Percentiles rank a stretch among this genome's conserved stretches.
Evolutionary conservation across 2,113 vertebrate species (phyloP).

Genomic region (Oreotrochilus melanogaster): DNA sequence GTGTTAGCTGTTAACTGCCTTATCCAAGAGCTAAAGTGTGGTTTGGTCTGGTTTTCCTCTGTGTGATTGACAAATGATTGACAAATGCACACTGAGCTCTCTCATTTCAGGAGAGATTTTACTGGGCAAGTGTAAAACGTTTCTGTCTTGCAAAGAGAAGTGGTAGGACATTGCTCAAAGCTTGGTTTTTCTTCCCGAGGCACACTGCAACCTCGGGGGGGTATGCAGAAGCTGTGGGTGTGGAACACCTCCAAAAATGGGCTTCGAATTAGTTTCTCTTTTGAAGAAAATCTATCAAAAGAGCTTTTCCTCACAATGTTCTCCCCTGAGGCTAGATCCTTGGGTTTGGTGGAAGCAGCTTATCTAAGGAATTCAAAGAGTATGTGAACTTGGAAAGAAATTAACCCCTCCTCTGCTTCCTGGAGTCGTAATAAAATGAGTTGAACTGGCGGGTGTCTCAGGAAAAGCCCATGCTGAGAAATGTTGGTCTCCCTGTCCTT

Average conservation of each 20-base stretch:
- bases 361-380: constrained; percentile 77
- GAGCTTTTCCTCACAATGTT: constrained; percentile 41
- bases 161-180: not conserved
- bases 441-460: not conserved
- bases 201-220: not conserved
- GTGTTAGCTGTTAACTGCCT: constrained; percentile 10
- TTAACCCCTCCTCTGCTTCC: constrained; percentile 52
- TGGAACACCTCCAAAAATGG: constrained; percentile 22
- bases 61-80: not conserved
- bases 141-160: not conserved
- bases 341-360: constrained; percentile 57
- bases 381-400: constrained; percentile 33
- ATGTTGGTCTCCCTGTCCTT: not conserved
- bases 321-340: constrained; percentile 39
- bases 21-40: not conserved
- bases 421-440: not conserved
- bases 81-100: not conserved
- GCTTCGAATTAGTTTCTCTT: constrained; percentile 41
- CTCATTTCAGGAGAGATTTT: not conserved
- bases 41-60: constrained; percentile 18
- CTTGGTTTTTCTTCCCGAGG: not conserved
- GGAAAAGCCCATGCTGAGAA: not conserved
- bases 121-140: not conserved
- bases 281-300: constrained; percentile 55
- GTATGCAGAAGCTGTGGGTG: accelerated